A percentile compares a stretch with the other conserved stretches of the same genome.
phyloP scores from a whole-genome alignment of 2,888 invertebrate species.

The Neoaliturus tenellus region DNA sequence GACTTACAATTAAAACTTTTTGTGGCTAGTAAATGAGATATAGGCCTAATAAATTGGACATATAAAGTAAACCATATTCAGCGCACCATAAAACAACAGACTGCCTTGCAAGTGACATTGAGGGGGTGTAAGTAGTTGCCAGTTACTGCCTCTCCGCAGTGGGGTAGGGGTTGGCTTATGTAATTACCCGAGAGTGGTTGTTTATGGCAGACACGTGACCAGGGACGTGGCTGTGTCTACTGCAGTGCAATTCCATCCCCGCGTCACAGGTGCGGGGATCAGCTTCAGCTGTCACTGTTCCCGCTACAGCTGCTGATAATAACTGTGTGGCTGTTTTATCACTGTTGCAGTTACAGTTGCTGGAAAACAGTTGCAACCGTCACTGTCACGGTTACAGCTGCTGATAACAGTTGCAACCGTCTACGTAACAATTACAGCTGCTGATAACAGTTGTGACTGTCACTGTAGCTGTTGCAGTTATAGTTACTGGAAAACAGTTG shows the following conservation, averaged over 20 bases:
- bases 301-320: too few species aligned
- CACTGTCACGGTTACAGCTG: not conserved
- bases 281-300: not conserved
- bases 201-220: conserved; percentile 37
- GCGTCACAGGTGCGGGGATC: not conserved
- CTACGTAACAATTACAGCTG: not conserved
- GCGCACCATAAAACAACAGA: too few species aligned
- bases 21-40: too few species aligned
- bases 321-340: too few species aligned
- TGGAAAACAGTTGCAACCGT: not conserved
- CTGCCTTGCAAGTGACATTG: too few species aligned
- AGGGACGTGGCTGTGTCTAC: not conserved
- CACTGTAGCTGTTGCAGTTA: too few species aligned
- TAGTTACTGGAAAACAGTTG: too few species aligned
- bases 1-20: too few species aligned
- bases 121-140: conserved; percentile 1
- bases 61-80: too few species aligned
- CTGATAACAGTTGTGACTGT: too few species aligned
- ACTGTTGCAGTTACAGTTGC: too few species aligned
- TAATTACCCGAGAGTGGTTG: conserved; percentile 26
- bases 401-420: not conserved
- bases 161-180: not conserved
- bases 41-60: too few species aligned
- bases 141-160: not conserved
- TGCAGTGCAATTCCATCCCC: not conserved